Base-by-base conservation (phyloP, 2,888 invertebrate species). In the Aspidiotus destructor region DNA sequence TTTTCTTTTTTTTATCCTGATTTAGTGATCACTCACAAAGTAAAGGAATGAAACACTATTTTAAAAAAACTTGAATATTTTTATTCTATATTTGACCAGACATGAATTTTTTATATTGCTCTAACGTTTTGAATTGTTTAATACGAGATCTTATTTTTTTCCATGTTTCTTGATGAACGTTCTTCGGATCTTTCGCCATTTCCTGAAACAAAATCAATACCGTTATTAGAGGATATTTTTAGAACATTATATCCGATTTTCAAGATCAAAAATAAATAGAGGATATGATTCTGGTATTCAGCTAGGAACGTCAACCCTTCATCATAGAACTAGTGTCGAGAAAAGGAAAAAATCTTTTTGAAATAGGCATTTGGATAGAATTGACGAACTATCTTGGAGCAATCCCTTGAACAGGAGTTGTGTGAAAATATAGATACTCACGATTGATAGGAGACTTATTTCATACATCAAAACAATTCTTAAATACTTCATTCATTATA, bases 141-240 rank as follows among this genome's bases (percentile, higher is more conserved):
- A 95, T 85, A 79, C 92, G 94, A 57, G 85, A 83, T 69, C 88
- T 79, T 41, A 96, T 84, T 76, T 95, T 93, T 76, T 87, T 88
- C 85, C 93, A 90, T 9, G 95, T 96, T 76, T 90, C 86, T 78
- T 96, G 95, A 76, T 91, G 86, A 74, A 88, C 85, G 79, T 96
- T 96, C 74, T 86, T 88, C 69, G 84, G 84, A 77, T 96, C 96
- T 74, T 81, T 83, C 28, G 85, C 86, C 95, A 96, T 96, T 7
- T 88, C 89, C 84, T 84, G 73, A 15, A 76, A 75, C 72, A 28
- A 15, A 28, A 60, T n/a, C 13, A 17, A 60, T 40, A 9, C 9
- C 10, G 40, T 40, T 40, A 17, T 28, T 16, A 17, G 40, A 28
- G 7, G 8, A 15, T 15, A 10, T 40, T 9, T 9, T 13, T 9